Conservation (phyloP, 2,113 vertebrate genomes). For the Taxidea taxus region DNA sequence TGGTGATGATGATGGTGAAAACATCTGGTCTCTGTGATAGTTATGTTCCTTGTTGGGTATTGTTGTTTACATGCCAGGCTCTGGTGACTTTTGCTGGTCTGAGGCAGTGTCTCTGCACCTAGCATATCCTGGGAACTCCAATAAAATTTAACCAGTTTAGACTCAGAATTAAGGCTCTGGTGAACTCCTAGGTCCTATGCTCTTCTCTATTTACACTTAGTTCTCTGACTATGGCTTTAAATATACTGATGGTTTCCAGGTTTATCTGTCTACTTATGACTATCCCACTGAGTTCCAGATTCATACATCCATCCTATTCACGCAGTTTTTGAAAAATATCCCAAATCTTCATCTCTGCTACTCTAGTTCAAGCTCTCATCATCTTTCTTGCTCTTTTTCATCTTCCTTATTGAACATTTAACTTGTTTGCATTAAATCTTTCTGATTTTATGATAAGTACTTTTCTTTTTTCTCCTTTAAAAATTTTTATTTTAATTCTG, state of each 20-base stretch:
- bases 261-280: neutral
- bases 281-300: neutral
- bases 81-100: neutral
- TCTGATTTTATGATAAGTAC: neutral
- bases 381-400: neutral
- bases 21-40: neutral
- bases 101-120: neutral
- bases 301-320: neutral
- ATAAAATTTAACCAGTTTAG: neutral
- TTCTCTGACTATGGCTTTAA: neutral
- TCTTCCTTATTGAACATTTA: neutral
- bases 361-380: neutral
- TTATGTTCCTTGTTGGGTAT: neutral
- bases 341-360: neutral
- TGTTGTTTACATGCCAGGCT: neutral
- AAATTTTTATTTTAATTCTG: neutral
- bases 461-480: neutral
- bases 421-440: neutral
- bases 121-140: neutral
- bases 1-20: neutral
- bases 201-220: neutral
- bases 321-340: neutral
- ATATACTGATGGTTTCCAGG: neutral
- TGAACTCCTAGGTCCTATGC: neutral
- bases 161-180: neutral